phyloP scores from a whole-genome alignment of 2,888 invertebrate genomes.

The Invenusta paracnida region DNA sequence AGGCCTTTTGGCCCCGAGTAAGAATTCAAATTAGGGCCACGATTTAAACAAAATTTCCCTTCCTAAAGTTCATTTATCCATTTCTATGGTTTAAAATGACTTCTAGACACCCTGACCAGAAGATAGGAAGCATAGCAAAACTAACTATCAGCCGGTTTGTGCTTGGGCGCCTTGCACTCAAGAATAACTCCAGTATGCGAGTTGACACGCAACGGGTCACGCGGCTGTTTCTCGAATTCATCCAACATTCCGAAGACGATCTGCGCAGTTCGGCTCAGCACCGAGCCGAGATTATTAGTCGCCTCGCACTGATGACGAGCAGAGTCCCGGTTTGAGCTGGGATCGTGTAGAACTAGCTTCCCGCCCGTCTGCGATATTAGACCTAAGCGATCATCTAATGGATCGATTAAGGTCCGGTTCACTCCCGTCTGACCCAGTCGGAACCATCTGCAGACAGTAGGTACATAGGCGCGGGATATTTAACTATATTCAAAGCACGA shows the following conservation, averaged over 20 bases:
- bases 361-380: not conserved
- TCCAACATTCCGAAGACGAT: slow-evolving; percentile 35
- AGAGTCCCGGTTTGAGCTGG: not conserved
- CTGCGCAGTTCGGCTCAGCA: not conserved
- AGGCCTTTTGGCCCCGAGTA: too few species aligned
- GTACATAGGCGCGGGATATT: too few species aligned
- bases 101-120: too few species aligned
- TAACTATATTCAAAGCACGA: too few species aligned
- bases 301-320: slow-evolving; percentile 30
- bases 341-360: slow-evolving; percentile 21
- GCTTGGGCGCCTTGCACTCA: slow-evolving; percentile 36
- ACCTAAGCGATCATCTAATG: not conserved
- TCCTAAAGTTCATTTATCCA: too few species aligned
- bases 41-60: too few species aligned
- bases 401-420: slow-evolving; percentile 15
- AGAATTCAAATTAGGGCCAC: too few species aligned
- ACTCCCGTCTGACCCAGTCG: not conserved
- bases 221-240: slow-evolving; percentile 36
- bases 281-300: not conserved
- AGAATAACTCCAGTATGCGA: slow-evolving; percentile 37
- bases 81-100: too few species aligned
- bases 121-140: too few species aligned
- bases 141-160: slow-evolving; percentile 38
- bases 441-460: too few species aligned
- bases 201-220: not conserved